phyloP scores from a whole-genome alignment of 1,140 invertebrate species.

The Dreissena rostriformis region DNA sequence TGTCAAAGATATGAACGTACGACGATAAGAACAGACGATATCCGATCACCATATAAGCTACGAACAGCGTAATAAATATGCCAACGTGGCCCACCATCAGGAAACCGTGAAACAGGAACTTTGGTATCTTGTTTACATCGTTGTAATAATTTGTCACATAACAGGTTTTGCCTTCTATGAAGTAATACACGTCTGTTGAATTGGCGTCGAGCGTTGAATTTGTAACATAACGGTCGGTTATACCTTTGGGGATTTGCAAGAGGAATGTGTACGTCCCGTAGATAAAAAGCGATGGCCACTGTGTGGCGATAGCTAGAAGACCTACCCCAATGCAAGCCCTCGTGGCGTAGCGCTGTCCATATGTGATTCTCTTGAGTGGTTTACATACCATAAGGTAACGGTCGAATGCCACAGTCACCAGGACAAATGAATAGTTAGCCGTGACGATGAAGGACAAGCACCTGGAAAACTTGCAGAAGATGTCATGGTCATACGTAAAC shows the following conservation, averaged over 20 bases:
- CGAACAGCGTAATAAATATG: slow-evolving; percentile 16
- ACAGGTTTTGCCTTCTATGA: slow-evolving; percentile 24
- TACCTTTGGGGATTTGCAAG: not conserved
- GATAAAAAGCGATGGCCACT: slow-evolving; percentile 31
- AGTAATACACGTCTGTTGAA: not conserved
- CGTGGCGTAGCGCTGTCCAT: slow-evolving; percentile 18
- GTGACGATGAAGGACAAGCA: slow-evolving; percentile 11
- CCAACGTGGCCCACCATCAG: slow-evolving; percentile 30
- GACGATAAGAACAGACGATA: slow-evolving; percentile 14
- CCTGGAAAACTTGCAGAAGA: slow-evolving; percentile 24
- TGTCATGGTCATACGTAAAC: slow-evolving; percentile 31
- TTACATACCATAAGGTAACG: slow-evolving; percentile 42
- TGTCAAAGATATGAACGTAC: not conserved
- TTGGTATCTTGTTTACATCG: slow-evolving; percentile 14
- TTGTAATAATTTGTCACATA: slow-evolving; percentile 32
- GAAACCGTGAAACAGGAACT: slow-evolving; percentile 35
- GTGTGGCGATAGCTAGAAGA: not conserved
- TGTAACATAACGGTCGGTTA: too few relatives aligned
- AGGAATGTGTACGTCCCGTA: slow-evolving; percentile 20
- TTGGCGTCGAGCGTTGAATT: too few relatives aligned
- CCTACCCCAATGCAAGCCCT: slow-evolving; percentile 19
- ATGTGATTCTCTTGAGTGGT: slow-evolving; percentile 8
- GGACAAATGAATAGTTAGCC: slow-evolving; percentile 30
- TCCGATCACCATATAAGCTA: not conserved
- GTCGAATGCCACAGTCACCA: slow-evolving; percentile 39